Evolutionary conservation across 2,113 vertebrate species (phyloP).

Genomic region (Stomatorhinus ivindoensis): DNA sequence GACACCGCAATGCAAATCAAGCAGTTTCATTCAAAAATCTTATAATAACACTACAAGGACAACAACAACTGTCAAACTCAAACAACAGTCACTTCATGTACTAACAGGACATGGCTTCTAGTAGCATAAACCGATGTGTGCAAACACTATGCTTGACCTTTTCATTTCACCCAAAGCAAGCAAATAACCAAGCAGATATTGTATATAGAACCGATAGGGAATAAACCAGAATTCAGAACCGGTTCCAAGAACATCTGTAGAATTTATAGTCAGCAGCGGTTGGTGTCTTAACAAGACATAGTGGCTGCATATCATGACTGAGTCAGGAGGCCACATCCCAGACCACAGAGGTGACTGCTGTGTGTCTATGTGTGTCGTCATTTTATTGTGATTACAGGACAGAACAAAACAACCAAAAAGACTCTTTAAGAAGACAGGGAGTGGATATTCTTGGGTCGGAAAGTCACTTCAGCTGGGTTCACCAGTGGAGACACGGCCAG

Average conservation of each 20-base stretch:
- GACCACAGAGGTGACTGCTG: background rate
- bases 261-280: background rate
- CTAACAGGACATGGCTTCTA: background rate
- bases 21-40: background rate
- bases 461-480: background rate
- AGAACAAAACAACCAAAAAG: background rate
- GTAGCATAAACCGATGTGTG: background rate
- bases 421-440: background rate
- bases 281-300: background rate
- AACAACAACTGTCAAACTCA: background rate
- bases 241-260: background rate
- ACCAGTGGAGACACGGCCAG: background rate
- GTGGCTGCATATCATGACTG: background rate
- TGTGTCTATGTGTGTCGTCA: background rate
- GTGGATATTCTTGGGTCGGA: background rate
- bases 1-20: background rate
- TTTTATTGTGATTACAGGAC: background rate
- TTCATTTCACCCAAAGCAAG: background rate
- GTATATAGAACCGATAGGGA: background rate
- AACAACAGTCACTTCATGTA: background rate
- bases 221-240: background rate
- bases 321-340: background rate
- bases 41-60: background rate
- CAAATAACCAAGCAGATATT: background rate
- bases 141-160: background rate